Percentiles rank a stretch among this genome's conserved stretches.
Conservation (phyloP, 1,140 invertebrate genomes). For the Trichoplusia ni region DNA sequence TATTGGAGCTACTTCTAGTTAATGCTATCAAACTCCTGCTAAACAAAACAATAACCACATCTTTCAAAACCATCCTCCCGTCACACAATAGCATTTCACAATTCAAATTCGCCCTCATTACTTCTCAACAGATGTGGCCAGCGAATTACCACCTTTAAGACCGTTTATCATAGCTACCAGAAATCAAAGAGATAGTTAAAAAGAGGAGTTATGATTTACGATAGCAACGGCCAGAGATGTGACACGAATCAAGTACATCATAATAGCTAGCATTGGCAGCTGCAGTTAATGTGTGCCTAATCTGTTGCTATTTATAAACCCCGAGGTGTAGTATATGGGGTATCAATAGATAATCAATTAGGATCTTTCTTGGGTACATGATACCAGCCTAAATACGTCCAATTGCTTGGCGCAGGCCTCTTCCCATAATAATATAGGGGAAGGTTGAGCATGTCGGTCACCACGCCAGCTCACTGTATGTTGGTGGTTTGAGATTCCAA, state of each 20-base stretch:
- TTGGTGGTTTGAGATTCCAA: too few relatives aligned
- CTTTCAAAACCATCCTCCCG: too few relatives aligned
- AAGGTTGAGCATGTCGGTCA: too few relatives aligned
- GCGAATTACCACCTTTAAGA: constrained; percentile 10
- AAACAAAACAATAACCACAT: too few relatives aligned
- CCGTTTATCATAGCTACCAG: neutral
- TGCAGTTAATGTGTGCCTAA: constrained; percentile 11
- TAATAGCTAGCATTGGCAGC: constrained; percentile 33
- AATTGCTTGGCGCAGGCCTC: too few relatives aligned
- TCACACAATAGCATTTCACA: neutral
- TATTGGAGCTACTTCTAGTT: too few relatives aligned
- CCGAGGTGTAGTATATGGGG: neutral
- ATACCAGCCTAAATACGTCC: too few relatives aligned
- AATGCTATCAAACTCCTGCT: too few relatives aligned
- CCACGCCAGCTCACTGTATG: too few relatives aligned
- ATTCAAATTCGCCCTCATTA: neutral
- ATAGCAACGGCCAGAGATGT: neutral
- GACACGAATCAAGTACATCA: constrained; percentile 17
- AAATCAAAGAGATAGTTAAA: constrained; percentile 18
- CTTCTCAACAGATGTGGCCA: neutral
- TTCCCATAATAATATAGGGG: too few relatives aligned
- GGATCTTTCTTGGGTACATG: too few relatives aligned
- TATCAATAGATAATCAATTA: too few relatives aligned
- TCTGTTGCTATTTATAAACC: constrained; percentile 29
- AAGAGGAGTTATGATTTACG: neutral